Conservation (phyloP, 2,797 vertebrate species). For the Pachyuromys duprasi region DNA sequence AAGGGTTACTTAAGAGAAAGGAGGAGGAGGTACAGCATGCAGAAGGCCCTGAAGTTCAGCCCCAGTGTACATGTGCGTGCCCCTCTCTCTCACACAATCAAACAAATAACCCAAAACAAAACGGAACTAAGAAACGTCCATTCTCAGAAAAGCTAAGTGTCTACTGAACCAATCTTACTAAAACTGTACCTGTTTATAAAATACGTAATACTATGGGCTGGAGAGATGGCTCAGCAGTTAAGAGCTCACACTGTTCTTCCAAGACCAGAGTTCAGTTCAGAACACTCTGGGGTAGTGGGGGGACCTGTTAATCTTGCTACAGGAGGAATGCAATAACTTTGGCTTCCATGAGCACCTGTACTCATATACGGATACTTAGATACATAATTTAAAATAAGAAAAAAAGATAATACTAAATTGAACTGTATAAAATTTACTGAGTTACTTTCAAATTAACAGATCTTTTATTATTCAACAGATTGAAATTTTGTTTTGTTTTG, state of each 20-base stretch:
- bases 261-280: neutral
- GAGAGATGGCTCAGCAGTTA: neutral
- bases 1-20: neutral
- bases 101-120: neutral
- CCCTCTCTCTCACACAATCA: neutral
- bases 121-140: neutral
- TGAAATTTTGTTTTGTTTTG: too few species aligned
- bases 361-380: neutral
- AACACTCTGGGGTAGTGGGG: neutral
- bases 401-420: constrained; percentile 37
- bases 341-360: neutral
- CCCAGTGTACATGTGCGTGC: neutral
- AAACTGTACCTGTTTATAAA: neutral
- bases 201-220: neutral
- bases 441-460: constrained; percentile 56
- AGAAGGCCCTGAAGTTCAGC: neutral
- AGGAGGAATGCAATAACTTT: neutral
- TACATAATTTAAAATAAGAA: neutral
- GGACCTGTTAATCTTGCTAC: neutral
- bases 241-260: neutral
- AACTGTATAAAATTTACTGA: constrained; percentile 34
- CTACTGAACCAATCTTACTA: constrained; percentile 2
- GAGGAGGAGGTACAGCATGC: neutral
- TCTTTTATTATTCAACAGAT: constrained; percentile 40
- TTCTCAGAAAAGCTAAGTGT: constrained; percentile 9